Evolutionary conservation across 2,113 vertebrate genomes (phyloP).

Genomic region (Sturnira hondurensis): DNA sequence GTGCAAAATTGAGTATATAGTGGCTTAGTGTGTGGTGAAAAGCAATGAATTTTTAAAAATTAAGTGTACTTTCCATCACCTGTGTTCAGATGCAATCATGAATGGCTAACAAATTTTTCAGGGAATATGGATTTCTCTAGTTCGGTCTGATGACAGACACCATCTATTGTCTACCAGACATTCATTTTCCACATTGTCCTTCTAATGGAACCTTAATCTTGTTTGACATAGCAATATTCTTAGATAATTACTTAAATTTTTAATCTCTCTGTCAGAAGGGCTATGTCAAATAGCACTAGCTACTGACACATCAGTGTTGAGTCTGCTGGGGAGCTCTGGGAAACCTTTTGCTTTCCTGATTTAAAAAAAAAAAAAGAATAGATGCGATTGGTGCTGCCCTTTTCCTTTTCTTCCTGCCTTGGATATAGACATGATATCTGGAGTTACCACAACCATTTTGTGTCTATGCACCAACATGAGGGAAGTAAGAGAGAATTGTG

Average conservation of each 20-base stretch:
- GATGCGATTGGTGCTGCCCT: neutral
- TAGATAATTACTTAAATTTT: conserved; percentile 46
- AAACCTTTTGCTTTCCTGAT: neutral
- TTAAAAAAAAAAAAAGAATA: neutral
- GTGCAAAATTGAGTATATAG: conserved; percentile 18
- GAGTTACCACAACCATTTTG: conserved; percentile 16
- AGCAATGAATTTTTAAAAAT: neutral
- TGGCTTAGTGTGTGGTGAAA: conserved; percentile 4
- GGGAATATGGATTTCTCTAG: neutral
- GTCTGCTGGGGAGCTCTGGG: neutral
- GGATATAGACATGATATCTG: neutral
- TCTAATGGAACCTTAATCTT: conserved; percentile 14
- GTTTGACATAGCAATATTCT: neutral
- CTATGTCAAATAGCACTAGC: neutral
- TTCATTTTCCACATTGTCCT: neutral
- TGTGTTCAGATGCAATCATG: neutral
- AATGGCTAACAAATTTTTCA: conserved; percentile 40
- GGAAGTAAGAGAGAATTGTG: neutral
- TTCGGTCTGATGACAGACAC: neutral
- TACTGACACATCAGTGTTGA: neutral
- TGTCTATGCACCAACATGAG: neutral
- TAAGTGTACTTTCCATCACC: conserved; percentile 19
- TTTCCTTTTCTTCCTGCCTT: neutral
- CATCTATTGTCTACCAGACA: neutral
- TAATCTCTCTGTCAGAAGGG: neutral